Percentiles rank a stretch among this genome's conserved stretches.
These are phyloP conservation scores for Agriotes lineatus DNA, from an alignment of 2,888 invertebrate genomes.

Conservation along the genomic window DNA sequence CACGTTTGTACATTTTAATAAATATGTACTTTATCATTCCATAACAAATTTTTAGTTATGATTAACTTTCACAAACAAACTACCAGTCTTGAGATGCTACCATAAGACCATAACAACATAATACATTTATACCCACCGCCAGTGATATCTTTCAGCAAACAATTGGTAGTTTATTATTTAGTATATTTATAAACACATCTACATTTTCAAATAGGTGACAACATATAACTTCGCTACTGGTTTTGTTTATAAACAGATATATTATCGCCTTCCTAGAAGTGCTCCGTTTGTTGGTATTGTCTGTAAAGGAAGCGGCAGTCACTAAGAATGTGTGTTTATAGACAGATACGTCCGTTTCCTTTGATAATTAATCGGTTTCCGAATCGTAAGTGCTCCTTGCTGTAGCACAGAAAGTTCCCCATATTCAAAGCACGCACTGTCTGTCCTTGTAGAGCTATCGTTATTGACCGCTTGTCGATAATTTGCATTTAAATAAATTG, in stretches of 20 bases:
- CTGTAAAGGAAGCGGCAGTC: neutral
- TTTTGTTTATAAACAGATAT: constrained; percentile 10
- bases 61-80: too few relatives aligned
- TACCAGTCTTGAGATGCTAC: too few relatives aligned
- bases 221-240: neutral
- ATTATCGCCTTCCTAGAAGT: neutral
- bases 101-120: too few relatives aligned
- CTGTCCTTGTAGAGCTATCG: neutral
- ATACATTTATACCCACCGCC: too few relatives aligned
- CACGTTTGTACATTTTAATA: too few relatives aligned
- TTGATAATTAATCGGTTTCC: constrained; percentile 8
- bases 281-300: neutral
- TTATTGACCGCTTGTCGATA: neutral
- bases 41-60: too few relatives aligned
- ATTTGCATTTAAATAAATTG: constrained; percentile 3
- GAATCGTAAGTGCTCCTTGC: neutral
- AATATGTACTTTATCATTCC: too few relatives aligned
- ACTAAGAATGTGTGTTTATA: neutral
- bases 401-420: too few relatives aligned
- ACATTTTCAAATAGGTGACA: neutral
- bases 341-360: constrained; percentile 11
- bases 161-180: too few relatives aligned
- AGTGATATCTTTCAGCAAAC: too few relatives aligned
- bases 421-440: neutral
- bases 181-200: too few relatives aligned